Conservation (phyloP, 2,797 vertebrate genomes). For the Cephalopachus bancanus region DNA sequence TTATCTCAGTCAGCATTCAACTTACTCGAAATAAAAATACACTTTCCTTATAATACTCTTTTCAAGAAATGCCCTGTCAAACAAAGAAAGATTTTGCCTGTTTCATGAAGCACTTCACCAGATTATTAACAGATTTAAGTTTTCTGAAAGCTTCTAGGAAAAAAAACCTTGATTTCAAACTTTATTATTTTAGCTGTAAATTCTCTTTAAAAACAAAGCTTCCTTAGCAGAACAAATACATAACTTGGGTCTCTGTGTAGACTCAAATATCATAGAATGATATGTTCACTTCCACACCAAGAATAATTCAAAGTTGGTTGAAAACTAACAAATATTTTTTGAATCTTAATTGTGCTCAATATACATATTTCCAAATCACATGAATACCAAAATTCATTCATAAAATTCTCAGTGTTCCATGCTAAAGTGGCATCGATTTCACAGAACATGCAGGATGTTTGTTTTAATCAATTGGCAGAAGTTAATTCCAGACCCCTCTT, state of each 20-base stretch:
- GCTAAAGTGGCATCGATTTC: conserved; percentile 62
- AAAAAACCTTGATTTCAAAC: conserved; percentile 68
- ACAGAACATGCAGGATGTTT: conserved; percentile 68
- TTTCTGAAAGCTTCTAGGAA: conserved; percentile 72
- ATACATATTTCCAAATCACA: conserved; percentile 72
- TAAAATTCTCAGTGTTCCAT: conserved; percentile 67
- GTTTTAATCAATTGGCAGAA: conserved; percentile 74
- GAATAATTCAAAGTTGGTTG: conserved; percentile 77
- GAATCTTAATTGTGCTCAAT: conserved; percentile 77
- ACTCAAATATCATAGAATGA: conserved; percentile 79
- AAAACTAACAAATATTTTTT: conserved; percentile 77
- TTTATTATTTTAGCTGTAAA: conserved; percentile 75
- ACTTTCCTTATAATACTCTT: conserved; percentile 4
- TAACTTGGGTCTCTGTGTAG: conserved; percentile 64
- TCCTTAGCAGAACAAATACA: conserved; percentile 77
- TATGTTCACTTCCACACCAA: conserved; percentile 34
- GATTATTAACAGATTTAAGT: conserved; percentile 27
- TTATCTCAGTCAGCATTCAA: conserved; percentile 49
- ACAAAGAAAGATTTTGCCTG: not conserved
- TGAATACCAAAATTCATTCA: conserved; percentile 61
- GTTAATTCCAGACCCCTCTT: conserved; percentile 5
- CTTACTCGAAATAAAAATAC: conserved; percentile 46
- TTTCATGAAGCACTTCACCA: conserved; percentile 37
- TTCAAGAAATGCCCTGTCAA: not conserved
- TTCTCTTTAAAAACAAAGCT: conserved; percentile 57